Conservation (phyloP, 2,113 vertebrate species). For the Peucedramus taeniatus region DNA sequence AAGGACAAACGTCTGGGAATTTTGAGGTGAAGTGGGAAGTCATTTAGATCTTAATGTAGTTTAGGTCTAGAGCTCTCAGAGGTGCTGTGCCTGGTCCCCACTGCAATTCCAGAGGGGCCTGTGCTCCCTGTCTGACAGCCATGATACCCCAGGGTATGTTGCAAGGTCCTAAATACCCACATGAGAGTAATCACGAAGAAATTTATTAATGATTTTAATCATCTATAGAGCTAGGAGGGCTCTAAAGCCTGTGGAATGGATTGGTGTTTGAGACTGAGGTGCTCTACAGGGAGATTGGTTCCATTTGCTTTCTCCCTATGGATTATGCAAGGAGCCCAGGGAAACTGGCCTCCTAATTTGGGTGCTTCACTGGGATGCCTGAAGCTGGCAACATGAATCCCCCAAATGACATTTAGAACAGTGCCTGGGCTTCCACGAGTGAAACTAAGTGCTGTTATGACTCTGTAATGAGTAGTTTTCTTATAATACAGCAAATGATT, state of each 20-base stretch:
- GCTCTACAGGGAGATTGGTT: neutral
- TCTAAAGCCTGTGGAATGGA: neutral
- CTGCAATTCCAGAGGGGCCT: neutral
- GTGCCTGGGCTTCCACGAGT: neutral
- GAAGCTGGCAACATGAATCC: neutral
- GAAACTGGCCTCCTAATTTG: neutral
- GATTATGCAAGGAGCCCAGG: neutral
- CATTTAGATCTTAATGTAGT: neutral
- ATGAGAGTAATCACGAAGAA: neutral
- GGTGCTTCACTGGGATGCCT: neutral
- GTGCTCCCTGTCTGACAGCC: neutral
- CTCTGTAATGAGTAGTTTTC: neutral
- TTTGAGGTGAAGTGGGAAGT: neutral
- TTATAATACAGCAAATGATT: conserved; percentile 3
- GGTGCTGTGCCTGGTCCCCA: neutral
- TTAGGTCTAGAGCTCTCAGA: neutral
- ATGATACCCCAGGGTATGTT: neutral
- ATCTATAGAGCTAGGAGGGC: neutral
- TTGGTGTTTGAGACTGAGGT: neutral
- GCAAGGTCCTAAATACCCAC: neutral
- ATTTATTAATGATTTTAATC: neutral
- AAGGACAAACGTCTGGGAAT: neutral
- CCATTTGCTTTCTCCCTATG: neutral
- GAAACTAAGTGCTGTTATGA: neutral
- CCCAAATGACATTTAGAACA: neutral